These are phyloP conservation scores for Frieseomelitta varia DNA, from an alignment of 1,140 invertebrate species.

Conservation along the genomic window DNA sequence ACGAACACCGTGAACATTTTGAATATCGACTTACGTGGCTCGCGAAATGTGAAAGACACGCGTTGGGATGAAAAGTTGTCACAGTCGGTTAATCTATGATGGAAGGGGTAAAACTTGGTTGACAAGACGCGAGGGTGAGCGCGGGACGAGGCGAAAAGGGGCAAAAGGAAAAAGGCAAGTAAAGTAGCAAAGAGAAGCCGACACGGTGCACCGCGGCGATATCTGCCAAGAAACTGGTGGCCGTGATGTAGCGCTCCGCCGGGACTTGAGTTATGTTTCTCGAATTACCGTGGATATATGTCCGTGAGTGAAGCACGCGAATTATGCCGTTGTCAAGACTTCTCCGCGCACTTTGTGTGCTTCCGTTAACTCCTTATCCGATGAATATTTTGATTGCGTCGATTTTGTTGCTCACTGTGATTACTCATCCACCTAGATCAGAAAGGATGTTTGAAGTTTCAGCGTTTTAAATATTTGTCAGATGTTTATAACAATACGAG, in stretches of 20 bases:
- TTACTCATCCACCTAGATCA: not conserved
- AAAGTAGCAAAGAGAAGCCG: constrained; percentile 66
- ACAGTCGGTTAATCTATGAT: constrained; percentile 31
- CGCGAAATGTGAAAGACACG: constrained; percentile 10
- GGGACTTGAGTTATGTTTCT: constrained; percentile 65
- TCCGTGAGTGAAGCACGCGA: constrained; percentile 48
- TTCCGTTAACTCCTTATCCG: constrained; percentile 26
- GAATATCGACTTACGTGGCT: constrained; percentile 35
- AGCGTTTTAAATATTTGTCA: not conserved
- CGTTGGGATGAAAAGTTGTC: constrained; percentile 53
- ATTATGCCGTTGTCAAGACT: constrained; percentile 52
- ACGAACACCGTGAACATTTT: constrained; percentile 9
- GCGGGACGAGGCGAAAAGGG: constrained; percentile 7
- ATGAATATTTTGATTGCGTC: constrained; percentile 26
- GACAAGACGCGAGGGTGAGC: not conserved
- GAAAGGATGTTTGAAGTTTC: not conserved
- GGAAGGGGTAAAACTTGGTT: constrained; percentile 30
- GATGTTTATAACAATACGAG: not conserved
- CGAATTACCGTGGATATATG: constrained; percentile 60
- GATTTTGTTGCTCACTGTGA: not conserved
- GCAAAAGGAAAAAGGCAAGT: constrained; percentile 46
- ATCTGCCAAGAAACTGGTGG: constrained; percentile 60
- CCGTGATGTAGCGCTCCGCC: constrained; percentile 57
- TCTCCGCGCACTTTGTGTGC: not conserved
- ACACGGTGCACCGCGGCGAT: constrained; percentile 51